Evolutionary conservation across 2,113 vertebrate genomes (phyloP).

Genomic region (Corythoichthys haematopterus): DNA sequence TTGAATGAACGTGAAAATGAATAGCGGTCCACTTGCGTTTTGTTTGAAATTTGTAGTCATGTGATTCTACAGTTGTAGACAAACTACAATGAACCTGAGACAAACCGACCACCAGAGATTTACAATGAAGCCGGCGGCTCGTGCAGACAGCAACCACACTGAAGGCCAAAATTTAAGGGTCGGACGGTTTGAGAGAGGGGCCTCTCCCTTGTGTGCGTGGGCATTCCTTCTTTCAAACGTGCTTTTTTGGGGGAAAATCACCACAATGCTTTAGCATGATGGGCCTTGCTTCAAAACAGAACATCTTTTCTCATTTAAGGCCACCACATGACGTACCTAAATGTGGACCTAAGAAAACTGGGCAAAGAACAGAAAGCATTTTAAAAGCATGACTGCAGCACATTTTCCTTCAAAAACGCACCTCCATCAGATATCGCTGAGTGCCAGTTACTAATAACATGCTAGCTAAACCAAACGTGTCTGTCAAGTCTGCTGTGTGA

Average conservation of each 20-base stretch:
- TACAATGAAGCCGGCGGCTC: not conserved
- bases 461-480: too few species aligned
- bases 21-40: not conserved
- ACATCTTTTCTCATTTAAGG: not conserved
- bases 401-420: too few species aligned
- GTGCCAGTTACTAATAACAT: too few species aligned
- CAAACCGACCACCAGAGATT: not conserved
- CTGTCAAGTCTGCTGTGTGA: too few species aligned
- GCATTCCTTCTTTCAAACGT: conserved; percentile 48
- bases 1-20: not conserved
- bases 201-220: conserved; percentile 31
- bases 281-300: not conserved
- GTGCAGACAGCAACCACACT: conserved; percentile 20
- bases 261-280: conserved; percentile 10
- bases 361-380: too few species aligned
- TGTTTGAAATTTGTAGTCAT: not conserved
- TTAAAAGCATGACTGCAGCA: too few species aligned
- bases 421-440: too few species aligned
- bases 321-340: too few species aligned
- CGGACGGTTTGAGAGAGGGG: conserved; percentile 26
- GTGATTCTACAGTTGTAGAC: not conserved
- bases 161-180: conserved; percentile 43
- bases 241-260: conserved; percentile 40
- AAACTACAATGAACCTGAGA: not conserved
- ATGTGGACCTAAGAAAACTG: too few species aligned